Base-by-base conservation (phyloP, 2,888 invertebrate species). In the Xanthia icteritia region DNA sequence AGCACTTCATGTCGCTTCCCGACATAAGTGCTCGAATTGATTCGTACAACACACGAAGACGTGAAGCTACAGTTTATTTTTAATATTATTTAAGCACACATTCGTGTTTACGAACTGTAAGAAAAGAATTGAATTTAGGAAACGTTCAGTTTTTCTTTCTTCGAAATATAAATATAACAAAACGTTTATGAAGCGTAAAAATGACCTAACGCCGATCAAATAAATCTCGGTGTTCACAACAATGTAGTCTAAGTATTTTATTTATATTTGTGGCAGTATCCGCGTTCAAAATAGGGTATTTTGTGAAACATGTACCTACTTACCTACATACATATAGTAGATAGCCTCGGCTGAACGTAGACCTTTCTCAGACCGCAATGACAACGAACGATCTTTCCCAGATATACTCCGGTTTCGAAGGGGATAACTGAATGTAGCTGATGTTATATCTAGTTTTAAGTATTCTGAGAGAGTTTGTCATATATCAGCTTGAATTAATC, bases 1-100 rank as follows among this genome's bases (percentile, higher is more conserved):
- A 84, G 81, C 69, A 84, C 68, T 82, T 73, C 66, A 79, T 76
- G 73, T 78, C 79, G 76, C 69, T 79, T 75, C 76, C 74, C 77
- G 73, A 75, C 81, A 73, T 77, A 71, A 81, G 76, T 76, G 73
- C 76, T 77, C 72, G 73, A 75, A 79, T 82, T 75, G 79, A 82
- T 86, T 82, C 39, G 78, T 66, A 82, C 73, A 77, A 84, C 68
- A 79, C 77, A 77, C 73, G 75, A 74, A 76, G 66, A 73, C 66
- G 76, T 78, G 71, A 72, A 61, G 66, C 39, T 48, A 48, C 66
- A 70, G 67, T 79, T 82, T 78, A 85, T 79, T 77, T 83, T n/a
- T 73, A 85, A 86, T 72, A 82, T 78, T 31, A 82, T 83, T 78
- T 73, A 76, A 65, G 61, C 58, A 76, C 79, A 80, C 54, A 63